phyloP scores from a whole-genome alignment of 2,888 invertebrate genomes.

The Euspilapteryx auroguttella region DNA sequence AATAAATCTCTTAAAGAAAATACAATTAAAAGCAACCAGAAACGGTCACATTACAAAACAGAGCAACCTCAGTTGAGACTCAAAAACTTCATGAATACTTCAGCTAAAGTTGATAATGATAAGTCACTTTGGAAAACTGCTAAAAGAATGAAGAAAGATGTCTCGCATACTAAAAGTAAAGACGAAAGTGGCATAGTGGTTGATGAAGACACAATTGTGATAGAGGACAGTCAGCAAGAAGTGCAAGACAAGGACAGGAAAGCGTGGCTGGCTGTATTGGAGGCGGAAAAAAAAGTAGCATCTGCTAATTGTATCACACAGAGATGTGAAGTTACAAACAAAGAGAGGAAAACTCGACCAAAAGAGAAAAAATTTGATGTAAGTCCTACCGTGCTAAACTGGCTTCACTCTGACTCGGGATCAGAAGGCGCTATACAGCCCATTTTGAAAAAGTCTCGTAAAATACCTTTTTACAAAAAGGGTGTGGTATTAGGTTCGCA shows the following conservation, averaged over 20 bases:
- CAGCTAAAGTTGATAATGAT: conserved; percentile 3
- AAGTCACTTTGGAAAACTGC: conserved; percentile 7
- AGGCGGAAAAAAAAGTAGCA: conserved; percentile 19
- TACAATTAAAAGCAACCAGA: background rate
- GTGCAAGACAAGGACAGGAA: conserved; percentile 30
- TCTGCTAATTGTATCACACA: background rate
- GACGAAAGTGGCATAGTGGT: conserved; percentile 33
- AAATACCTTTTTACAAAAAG: too few species aligned
- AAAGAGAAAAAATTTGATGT: background rate
- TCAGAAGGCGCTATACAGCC: too few species aligned
- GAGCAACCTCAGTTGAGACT: conserved; percentile 6
- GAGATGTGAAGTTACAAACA: background rate
- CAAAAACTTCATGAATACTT: conserved; percentile 6
- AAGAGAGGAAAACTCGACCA: background rate
- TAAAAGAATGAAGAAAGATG: conserved; percentile 7
- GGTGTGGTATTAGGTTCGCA: too few species aligned
- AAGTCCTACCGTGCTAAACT: too few species aligned
- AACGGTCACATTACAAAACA: conserved; percentile 2
- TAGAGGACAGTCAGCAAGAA: conserved; percentile 25
- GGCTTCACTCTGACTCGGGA: too few species aligned
- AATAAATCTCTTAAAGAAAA: background rate
- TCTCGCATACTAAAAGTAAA: conserved; percentile 9
- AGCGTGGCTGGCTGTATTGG: conserved; percentile 27
- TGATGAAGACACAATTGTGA: conserved; percentile 24
- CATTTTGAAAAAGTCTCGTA: too few species aligned